Evolutionary conservation across 2,888 invertebrate genomes (phyloP).

Genomic region (Molanna angustata): DNA sequence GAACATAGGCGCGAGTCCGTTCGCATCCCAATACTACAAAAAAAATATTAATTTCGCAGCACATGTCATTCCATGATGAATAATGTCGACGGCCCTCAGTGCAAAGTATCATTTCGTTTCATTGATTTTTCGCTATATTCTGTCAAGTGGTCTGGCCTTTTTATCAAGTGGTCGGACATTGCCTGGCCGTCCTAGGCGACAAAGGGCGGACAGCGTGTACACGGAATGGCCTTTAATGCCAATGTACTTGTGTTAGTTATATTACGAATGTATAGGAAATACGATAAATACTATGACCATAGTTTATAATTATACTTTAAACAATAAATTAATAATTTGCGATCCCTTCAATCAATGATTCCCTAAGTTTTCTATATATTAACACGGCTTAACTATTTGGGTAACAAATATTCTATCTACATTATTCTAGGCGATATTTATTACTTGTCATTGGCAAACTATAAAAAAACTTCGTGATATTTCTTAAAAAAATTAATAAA

Average conservation of each 20-base stretch:
- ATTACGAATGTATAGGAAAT: conserved; percentile 1
- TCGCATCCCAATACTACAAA: neutral
- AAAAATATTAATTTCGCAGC: neutral
- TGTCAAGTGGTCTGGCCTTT: neutral
- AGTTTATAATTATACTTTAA: too few relatives aligned
- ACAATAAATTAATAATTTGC: too few relatives aligned
- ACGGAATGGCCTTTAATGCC: conserved; percentile 13
- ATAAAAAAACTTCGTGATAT: too few relatives aligned
- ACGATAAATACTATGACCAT: too few relatives aligned
- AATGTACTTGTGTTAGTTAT: neutral
- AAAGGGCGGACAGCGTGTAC: conserved; percentile 14
- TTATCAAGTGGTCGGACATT: neutral
- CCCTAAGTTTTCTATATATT: too few relatives aligned
- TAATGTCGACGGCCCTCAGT: too few relatives aligned
- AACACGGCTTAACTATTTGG: too few relatives aligned
- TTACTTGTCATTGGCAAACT: too few relatives aligned
- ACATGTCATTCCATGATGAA: neutral
- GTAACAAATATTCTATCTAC: too few relatives aligned
- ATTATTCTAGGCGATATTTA: too few relatives aligned
- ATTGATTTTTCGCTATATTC: neutral
- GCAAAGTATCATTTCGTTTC: neutral
- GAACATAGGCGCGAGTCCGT: neutral
- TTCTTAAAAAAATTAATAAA: too few relatives aligned
- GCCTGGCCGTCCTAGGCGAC: neutral
- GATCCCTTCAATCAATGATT: too few relatives aligned